A percentile compares a stretch with the other conserved stretches of the same genome.
phyloP scores from a whole-genome alignment of 2,113 vertebrate genomes.

The crab-eating macaque (Macaca fascicularis) region T2T-MFA8v1.1 NC_088378.1:64286001-64286500 shows the following conservation, averaged over 20 bases:
- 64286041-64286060: fast-evolving
- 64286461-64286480: constrained; percentile 67
- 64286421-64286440: constrained; percentile 59
- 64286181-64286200: neutral
- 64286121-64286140: neutral
- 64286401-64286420: constrained; percentile 15
- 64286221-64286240: neutral
- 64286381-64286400: neutral
- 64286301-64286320: neutral
- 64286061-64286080: neutral
- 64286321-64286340: neutral
- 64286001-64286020: neutral
- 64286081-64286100: no score
- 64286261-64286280: neutral
- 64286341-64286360: neutral
- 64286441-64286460: constrained; percentile 77
- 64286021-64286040: fast-evolving
- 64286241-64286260: neutral
- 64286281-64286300: neutral
- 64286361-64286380: neutral
- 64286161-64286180: fast-evolving
- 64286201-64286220: neutral
- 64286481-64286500: constrained; percentile 75
- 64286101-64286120: fast-evolving
- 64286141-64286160: neutral